Evolutionary conservation across 2,797 vertebrate genomes (phyloP).

Genomic region (Hemibagrus guttatus): DNA sequence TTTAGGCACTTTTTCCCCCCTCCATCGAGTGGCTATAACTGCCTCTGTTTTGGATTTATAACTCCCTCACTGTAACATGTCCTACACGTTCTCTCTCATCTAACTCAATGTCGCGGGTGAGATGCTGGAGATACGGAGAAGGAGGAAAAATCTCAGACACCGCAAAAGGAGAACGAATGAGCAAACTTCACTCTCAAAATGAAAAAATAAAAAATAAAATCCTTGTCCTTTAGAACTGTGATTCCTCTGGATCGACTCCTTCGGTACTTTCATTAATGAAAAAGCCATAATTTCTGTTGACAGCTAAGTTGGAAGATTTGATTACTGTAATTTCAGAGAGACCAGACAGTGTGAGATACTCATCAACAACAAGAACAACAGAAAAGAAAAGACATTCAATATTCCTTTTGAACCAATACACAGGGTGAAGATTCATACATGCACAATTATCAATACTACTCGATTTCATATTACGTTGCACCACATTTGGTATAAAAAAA

Average conservation of each 20-base stretch:
- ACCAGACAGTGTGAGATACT: slow-evolving; percentile 33
- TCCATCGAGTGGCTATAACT: slow-evolving; percentile 67
- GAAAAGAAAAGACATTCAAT: not conserved
- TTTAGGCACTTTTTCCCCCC: slow-evolving; percentile 68
- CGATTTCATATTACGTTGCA: not conserved
- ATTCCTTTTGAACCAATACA: slow-evolving; percentile 26
- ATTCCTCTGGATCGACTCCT: not conserved
- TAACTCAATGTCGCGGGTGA: slow-evolving; percentile 57
- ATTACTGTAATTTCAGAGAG: slow-evolving; percentile 41
- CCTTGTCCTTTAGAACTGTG: not conserved
- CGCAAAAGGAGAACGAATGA: not conserved
- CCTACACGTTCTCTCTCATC: slow-evolving; percentile 69
- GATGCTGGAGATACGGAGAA: not conserved
- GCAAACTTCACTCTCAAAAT: not conserved
- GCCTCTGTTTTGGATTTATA: slow-evolving; percentile 75
- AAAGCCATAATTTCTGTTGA: not conserved
- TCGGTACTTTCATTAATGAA: not conserved
- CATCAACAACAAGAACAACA: not conserved
- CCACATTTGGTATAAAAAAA: not conserved
- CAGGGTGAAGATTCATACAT: slow-evolving; percentile 4
- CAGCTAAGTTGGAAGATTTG: not conserved
- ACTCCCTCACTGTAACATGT: slow-evolving; percentile 55
- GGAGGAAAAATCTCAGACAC: not conserved
- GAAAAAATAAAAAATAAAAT: not conserved
- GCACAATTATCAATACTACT: not conserved